Base-by-base conservation (phyloP, 2,888 invertebrate species). In the Villa cingulata region DNA sequence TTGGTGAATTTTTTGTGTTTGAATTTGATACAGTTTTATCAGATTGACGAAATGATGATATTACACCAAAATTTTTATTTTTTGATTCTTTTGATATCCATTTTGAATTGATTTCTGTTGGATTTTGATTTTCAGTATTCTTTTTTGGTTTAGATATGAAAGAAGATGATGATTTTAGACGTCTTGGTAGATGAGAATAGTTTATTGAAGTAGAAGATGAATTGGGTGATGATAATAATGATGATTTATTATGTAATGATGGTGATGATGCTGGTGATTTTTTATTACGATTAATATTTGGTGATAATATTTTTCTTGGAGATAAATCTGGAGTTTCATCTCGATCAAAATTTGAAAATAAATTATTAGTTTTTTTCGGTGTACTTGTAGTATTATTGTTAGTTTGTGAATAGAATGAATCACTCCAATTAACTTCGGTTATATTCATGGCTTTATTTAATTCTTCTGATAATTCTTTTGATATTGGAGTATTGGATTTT, bases 371-470 rank as follows among this genome's bases (percentile, higher is more conserved):
- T 50, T 34, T 36, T 36, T 7, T 15, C 7, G 18, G 3, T 29
- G 29, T 19, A 41, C 41, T n/a, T n/a, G n/a, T n/a, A n/a, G n/a
- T 47, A 41, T 51, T 53, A 4, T 37, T 45, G 15, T 49, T 27
- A 2, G 46, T 27, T n/a, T 34, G 38, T 16, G 54, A 53, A 48
- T 52, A 52, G 19, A 57, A 55, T 0, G 53, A 48, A 7, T 58
- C 58, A 46, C 49, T 48, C 41, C 45, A 46, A 29, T 48, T n/a
- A 20, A 54, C 51, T 18, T 61, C 58, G 38, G 56, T 57, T 4
- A 15, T 15, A 48, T 59, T 59, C 4, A 68, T 27, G 1, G 65
- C 67, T 42, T 61, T 58, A 49, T 67, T 66, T 41, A 64, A 57
- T 49, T 64, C 60, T 1, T 59, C 52, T 5, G 46, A 47, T 48